phyloP scores from a whole-genome alignment of 2,797 vertebrate species.

The Ataeniobius toweri region DNA sequence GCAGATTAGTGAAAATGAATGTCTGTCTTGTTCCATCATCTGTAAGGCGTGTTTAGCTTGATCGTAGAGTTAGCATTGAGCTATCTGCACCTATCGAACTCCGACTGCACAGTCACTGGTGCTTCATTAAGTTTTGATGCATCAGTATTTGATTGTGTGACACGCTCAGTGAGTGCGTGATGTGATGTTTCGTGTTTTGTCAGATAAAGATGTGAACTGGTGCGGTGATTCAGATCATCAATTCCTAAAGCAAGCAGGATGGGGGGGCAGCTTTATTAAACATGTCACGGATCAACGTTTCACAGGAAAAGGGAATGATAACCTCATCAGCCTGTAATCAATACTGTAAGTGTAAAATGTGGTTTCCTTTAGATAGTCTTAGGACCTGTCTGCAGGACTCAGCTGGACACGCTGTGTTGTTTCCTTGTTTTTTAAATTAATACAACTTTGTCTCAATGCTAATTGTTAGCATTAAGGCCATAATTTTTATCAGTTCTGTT shows the following conservation, averaged over 20 bases:
- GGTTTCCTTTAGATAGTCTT: background rate
- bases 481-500: too few species aligned
- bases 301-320: background rate
- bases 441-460: background rate
- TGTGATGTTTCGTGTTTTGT: slow-evolving; percentile 34
- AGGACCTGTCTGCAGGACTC: background rate
- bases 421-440: too few species aligned
- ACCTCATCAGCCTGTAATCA: background rate
- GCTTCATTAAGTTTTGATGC: slow-evolving; percentile 58
- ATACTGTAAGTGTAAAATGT: background rate
- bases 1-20: background rate
- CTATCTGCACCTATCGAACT: slow-evolving; percentile 28
- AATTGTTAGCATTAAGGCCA: background rate
- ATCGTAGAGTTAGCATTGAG: slow-evolving; percentile 1
- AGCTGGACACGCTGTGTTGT: background rate
- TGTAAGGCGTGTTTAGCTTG: background rate
- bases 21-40: background rate
- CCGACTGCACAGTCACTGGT: slow-evolving; percentile 41
- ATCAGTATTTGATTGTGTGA: slow-evolving; percentile 41
- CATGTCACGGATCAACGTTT: background rate
- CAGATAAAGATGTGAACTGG: slow-evolving; percentile 25
- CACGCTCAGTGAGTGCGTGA: slow-evolving; percentile 37
- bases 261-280: background rate
- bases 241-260: slow-evolving; percentile 14
- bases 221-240: slow-evolving; percentile 17